Base-by-base conservation (phyloP, 2,888 invertebrate genomes). In the Cheilosia soror region DNA sequence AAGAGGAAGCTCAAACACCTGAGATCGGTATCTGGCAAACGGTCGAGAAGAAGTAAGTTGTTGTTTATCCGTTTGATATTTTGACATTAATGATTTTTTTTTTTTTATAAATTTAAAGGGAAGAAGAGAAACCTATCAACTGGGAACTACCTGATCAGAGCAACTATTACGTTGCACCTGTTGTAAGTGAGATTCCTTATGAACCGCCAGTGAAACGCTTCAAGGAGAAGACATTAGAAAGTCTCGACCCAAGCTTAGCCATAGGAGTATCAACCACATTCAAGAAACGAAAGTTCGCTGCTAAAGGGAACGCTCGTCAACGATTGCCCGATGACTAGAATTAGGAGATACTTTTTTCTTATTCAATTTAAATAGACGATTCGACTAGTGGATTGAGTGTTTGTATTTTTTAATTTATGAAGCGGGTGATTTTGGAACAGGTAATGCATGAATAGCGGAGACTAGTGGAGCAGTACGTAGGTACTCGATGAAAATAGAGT, bases 11-110 rank as follows among this genome's bases (percentile, higher is more conserved):
- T 42, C 92, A 90, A 57, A 93, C 93, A 0, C 94, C 95, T 87
- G 96, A 96, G 0, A 96, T 96, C 89, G 97, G 97, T 5, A 93
- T 94, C n/a, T 97, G 97, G 97, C 94, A 94, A 88, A 93, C 94
- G 5, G 94, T 97, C 6, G 93, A 94, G 80, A 92, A 93, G 87
- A 93, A 93, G 95, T 96, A 93, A 90, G 93, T 91, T 9, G 7
- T 7, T 40, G 15, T 20, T 5, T 13, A 20, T 60, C 7, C 9
- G 44, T 6, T 42, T 25, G 4, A 13, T 76, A 71, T n/a, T 72
- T 57, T 57, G 57, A 63, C 27, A 27, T 55, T 11, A 11, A 20
- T 15, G 4, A 25, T 4, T 29, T 9, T 4, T 1, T 5, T 66
- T n/a, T 9, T 40, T 9, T 5, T 42, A 20, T 68, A 31, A 51